Evolutionary conservation across 2,797 vertebrate species (phyloP).

Genomic region (Pangasius krempfi): DNA sequence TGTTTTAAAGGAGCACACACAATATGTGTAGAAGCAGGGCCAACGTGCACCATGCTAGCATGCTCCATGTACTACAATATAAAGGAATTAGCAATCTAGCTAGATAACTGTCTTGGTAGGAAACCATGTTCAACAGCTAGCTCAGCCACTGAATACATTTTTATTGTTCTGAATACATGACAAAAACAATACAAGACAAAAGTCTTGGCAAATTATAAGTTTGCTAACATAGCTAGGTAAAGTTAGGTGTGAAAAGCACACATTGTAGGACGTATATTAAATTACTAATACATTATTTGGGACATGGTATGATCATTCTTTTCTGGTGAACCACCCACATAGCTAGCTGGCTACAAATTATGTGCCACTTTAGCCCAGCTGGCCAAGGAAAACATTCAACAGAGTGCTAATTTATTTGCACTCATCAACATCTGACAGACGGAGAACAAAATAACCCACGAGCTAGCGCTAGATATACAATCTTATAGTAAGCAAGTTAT

Average conservation of each 20-base stretch:
- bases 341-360: too few relatives aligned
- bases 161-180: too few relatives aligned
- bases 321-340: neutral
- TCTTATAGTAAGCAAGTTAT: neutral
- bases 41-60: neutral
- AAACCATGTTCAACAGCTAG: neutral
- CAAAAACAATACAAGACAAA: too few relatives aligned
- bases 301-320: neutral
- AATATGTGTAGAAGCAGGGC: conserved; percentile 13
- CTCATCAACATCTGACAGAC: too few relatives aligned
- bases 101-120: too few relatives aligned
- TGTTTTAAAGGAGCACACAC: conserved; percentile 24
- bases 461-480: neutral
- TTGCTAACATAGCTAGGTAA: neutral
- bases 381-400: too few relatives aligned
- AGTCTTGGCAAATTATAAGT: neutral
- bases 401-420: too few relatives aligned
- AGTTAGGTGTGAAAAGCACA: neutral
- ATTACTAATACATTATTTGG: too few relatives aligned
- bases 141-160: neutral
- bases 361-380: too few relatives aligned
- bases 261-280: neutral
- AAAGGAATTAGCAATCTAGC: neutral
- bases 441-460: neutral
- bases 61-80: neutral